These are phyloP conservation scores for Dryobates pubescens DNA, from an alignment of 2,797 vertebrate genomes.

Conservation along the genomic window DNA sequence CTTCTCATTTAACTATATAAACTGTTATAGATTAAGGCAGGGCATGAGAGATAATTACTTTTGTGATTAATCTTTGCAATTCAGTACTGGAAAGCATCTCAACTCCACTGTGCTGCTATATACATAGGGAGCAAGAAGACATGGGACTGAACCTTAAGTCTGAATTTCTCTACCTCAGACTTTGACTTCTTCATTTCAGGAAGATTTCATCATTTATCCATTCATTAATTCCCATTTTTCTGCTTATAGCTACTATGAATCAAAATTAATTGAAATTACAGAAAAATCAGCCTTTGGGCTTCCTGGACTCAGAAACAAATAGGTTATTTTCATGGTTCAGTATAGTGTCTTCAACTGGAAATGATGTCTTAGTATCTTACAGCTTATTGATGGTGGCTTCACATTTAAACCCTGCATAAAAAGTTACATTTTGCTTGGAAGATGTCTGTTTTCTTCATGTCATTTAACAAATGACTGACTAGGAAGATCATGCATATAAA, in stretches of 20 bases:
- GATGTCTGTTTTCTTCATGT: neutral
- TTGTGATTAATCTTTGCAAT: neutral
- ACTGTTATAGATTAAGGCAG: neutral
- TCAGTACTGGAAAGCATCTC: neutral
- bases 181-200: neutral
- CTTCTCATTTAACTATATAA: neutral
- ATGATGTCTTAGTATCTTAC: neutral
- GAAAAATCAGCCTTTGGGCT: neutral
- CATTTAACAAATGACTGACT: neutral
- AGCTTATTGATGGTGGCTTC: neutral
- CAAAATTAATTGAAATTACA: neutral
- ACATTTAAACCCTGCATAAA: neutral
- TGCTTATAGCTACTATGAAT: neutral
- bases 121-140: neutral
- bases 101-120: neutral
- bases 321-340: neutral
- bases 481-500: neutral
- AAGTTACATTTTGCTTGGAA: accelerated
- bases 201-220: neutral
- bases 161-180: neutral
- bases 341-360: neutral
- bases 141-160: neutral
- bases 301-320: neutral
- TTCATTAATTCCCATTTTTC: neutral
- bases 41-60: neutral